A percentile compares a stretch with the other conserved stretches of the same genome.
phyloP scores from a whole-genome alignment of 2,888 invertebrate species.

The Macropis europaea region DNA sequence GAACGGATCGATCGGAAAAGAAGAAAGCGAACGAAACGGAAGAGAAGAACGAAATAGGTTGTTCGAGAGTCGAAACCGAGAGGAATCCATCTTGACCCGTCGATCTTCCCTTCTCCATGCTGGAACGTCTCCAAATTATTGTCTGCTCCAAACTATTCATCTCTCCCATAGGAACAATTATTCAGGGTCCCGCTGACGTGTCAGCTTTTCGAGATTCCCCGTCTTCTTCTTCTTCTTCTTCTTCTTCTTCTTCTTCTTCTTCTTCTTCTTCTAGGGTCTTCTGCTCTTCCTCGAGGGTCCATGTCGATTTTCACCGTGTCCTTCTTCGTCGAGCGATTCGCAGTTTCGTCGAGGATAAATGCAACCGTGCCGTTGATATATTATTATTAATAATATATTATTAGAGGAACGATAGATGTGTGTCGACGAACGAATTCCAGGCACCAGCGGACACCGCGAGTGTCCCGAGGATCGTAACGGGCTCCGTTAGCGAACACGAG shows the following conservation, averaged over 20 bases:
- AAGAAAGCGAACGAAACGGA: slow-evolving; percentile 8
- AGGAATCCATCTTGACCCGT: slow-evolving; percentile 16
- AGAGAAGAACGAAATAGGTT: neutral
- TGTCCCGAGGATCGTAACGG: no score
- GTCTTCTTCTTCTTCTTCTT: neutral
- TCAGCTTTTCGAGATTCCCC: no score
- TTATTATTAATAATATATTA: no score
- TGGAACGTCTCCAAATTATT: slow-evolving; percentile 37
- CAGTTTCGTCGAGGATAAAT: no score
- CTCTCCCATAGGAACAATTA: slow-evolving; percentile 42
- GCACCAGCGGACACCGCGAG: no score
- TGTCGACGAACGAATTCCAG: no score
- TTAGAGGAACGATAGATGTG: no score
- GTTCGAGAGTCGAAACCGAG: neutral
- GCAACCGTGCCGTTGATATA: no score
- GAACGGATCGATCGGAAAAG: neutral
- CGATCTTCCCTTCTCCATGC: slow-evolving; percentile 16
- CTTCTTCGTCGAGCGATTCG: no score
- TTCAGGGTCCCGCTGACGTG: no score
- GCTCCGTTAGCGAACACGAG: slow-evolving; percentile 31
- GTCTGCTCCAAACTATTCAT: slow-evolving; percentile 44
- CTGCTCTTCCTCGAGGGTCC: no score
- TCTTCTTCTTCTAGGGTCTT: neutral
- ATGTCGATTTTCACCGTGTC: no score
- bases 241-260: neutral